Conservation (phyloP, 2,797 vertebrate species). For the Paguma larvata region DNA sequence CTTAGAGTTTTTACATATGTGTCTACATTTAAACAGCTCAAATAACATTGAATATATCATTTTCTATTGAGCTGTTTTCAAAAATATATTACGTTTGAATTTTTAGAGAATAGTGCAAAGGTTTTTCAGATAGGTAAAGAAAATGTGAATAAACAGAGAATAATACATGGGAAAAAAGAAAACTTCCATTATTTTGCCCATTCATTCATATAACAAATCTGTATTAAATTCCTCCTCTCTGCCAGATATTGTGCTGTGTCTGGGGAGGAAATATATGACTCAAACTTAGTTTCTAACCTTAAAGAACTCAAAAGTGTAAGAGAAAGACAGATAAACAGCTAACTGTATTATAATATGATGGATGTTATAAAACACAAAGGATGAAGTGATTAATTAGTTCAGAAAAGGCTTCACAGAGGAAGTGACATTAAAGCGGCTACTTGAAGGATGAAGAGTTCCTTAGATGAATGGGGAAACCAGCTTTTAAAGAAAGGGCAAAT, state of each 20-base stretch:
- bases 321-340: background rate
- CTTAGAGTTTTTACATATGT: background rate
- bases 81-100: background rate
- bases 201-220: background rate
- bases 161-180: background rate
- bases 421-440: background rate
- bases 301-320: conserved; percentile 4
- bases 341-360: background rate
- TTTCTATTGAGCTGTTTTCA: background rate
- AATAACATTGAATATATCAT: background rate
- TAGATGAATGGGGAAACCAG: background rate
- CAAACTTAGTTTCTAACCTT: background rate
- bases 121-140: conserved; percentile 16
- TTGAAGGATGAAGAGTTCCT: conserved; percentile 45
- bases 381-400: conserved; percentile 57
- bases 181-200: background rate
- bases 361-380: conserved; percentile 29
- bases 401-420: conserved; percentile 51
- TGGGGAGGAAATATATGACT: background rate
- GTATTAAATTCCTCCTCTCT: background rate
- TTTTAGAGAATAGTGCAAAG: conserved; percentile 10
- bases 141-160: background rate
- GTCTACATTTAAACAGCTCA: background rate
- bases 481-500: conserved; percentile 1
- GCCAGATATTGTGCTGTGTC: background rate